Evolutionary conservation across 1,140 invertebrate species (phyloP).

Genomic region (Littorina saxatilis): DNA sequence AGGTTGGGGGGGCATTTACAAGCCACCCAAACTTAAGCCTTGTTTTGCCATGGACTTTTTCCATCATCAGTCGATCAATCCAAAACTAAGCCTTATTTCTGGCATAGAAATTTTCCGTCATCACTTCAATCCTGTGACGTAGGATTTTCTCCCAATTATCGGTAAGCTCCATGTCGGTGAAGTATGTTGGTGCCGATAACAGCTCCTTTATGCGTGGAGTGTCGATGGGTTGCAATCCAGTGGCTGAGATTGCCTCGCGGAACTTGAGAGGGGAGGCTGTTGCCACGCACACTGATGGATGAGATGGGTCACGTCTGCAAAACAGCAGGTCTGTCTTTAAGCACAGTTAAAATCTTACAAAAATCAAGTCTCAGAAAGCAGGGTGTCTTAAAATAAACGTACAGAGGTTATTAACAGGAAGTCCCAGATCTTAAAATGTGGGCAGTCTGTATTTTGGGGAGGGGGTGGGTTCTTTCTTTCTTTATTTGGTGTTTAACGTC

Average conservation of each 20-base stretch:
- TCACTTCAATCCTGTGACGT: constrained; percentile 68
- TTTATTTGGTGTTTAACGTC: too few species aligned
- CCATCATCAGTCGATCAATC: too few species aligned
- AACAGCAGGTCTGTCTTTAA: not conserved
- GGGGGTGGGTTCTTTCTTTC: not conserved
- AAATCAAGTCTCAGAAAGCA: not conserved
- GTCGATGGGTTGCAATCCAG: constrained; percentile 54
- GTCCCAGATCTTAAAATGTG: not conserved
- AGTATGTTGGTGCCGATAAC: constrained; percentile 55
- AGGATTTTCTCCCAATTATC: constrained; percentile 73
- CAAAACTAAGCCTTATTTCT: constrained; percentile 22
- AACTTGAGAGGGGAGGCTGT: constrained; percentile 78
- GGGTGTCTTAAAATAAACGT: not conserved
- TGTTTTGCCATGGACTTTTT: too few species aligned
- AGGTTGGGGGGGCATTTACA: too few species aligned
- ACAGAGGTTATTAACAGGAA: not conserved
- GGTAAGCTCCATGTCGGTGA: constrained; percentile 66
- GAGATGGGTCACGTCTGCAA: not conserved
- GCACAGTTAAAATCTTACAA: not conserved
- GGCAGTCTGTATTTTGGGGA: not conserved
- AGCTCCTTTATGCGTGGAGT: constrained; percentile 50
- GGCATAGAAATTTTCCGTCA: constrained; percentile 39
- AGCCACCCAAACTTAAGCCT: too few species aligned
- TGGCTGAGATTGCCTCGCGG: constrained; percentile 70
- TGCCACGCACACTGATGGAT: constrained; percentile 68